A percentile compares a stretch with the other conserved stretches of the same genome.
Evolutionary conservation across 64 coral and sea anemone genomes (phyloP).

Genomic region (Porites australiensis): DNA sequence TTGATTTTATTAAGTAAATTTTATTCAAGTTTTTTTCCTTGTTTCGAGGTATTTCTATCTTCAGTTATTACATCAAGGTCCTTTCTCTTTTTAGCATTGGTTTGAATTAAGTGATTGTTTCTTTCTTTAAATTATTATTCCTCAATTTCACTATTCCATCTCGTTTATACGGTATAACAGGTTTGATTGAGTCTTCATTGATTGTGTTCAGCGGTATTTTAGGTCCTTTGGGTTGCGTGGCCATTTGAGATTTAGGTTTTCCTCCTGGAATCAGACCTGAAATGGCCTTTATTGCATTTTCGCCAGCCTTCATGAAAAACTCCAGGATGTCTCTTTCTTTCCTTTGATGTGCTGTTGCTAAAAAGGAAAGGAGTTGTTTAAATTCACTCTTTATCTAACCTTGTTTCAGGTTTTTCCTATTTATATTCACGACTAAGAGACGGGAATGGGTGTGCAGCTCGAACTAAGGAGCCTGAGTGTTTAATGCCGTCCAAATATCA

Average conservation of each 20-base stretch:
- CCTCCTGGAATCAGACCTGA: conserved; percentile 85
- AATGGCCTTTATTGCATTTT: conserved; percentile 71
- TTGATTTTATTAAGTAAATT: too few relatives aligned
- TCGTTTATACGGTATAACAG: conserved; percentile 86
- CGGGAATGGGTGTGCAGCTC: too few relatives aligned
- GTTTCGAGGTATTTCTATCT: too few relatives aligned
- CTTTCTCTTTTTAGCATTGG: too few relatives aligned
- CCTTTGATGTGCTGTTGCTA: conserved; percentile 34
- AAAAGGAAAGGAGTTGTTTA: neutral
- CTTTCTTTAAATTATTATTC: neutral
- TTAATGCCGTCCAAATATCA: too few relatives aligned
- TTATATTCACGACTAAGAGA: too few relatives aligned
- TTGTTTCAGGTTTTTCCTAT: too few relatives aligned
- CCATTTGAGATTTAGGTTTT: conserved; percentile 64
- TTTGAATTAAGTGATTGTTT: neutral
- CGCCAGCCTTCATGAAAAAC: conserved; percentile 84
- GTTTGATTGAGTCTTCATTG: conserved; percentile 82
- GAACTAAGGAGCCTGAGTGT: too few relatives aligned
- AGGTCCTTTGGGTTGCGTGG: conserved; percentile 84
- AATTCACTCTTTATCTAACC: too few relatives aligned
- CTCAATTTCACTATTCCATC: neutral
- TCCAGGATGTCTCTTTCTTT: conserved; percentile 81
- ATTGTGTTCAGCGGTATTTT: conserved; percentile 96
- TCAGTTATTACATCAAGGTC: too few relatives aligned
- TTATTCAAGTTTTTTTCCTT: too few relatives aligned